Evolutionary conservation across 1,140 invertebrate genomes (phyloP), one percentile per base, ranked within the genome.

Genomic region (Zelostemma sp.): DNA sequence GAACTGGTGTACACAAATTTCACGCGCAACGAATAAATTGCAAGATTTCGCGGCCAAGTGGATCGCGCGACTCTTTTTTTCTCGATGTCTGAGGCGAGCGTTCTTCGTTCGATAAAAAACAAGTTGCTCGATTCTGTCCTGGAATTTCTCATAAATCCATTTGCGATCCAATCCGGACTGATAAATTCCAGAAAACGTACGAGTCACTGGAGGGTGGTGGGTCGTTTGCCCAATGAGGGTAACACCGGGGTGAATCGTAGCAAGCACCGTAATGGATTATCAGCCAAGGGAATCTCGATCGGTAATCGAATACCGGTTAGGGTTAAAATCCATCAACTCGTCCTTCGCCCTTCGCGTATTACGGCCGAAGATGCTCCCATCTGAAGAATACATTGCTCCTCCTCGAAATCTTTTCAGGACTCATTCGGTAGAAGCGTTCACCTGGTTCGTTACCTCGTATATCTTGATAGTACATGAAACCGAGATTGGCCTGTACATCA

Each of bases 211-310:
- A 65, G 65, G 69, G 67, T 69, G 58, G 50, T 38, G 48, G 55
- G 47, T 67, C 58, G 61, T 63, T 43, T 17, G 40, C 50, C 11
- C 45, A 48, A 66, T 68, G 72, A 69, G 61, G 60, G 55, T 25
- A 25, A 25, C 49, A 59, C 55, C 64, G 54, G 48, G 61, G 57
- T 40, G 55, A 67, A 62, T 74, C 50, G 56, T 60, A 59, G 74
- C 72, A 79, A 79, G 78, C 79, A 79, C 75, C 69, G 66, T 81
- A 81, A 82, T 82, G 74, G 80, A 82, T 82, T 82, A 80, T 82
- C 79, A 61, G 57, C 40, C 18, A 58, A 60, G 68, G 65, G 72
- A 58, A 68, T 57, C 46, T 65, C 64, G 58, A 77, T 80, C 74
- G 72, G 75, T 80, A 82, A 80, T 82, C 74, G 78, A 81, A 81